phyloP scores from a whole-genome alignment of 2,113 vertebrate species.

The Rhinopomastus cyanomelas region DNA sequence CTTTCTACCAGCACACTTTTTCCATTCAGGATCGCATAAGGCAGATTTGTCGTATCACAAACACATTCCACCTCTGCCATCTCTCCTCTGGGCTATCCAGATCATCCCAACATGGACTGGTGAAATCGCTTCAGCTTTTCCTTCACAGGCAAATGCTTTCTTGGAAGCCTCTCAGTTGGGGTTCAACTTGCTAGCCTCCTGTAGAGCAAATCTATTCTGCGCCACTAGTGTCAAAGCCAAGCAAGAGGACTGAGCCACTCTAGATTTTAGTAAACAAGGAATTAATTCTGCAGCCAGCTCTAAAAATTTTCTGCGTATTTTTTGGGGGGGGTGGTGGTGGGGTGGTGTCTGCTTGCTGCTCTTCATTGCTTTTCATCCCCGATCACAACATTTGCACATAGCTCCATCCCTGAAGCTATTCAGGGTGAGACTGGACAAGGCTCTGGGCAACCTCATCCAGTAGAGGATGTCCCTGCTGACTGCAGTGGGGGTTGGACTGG shows the following conservation, averaged over 20 bases:
- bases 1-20: background rate
- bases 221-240: background rate
- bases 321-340: too few relatives aligned
- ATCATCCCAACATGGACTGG: background rate
- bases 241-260: background rate
- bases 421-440: too few relatives aligned
- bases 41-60: background rate
- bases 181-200: background rate
- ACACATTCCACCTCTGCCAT: background rate
- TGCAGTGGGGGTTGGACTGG: too few relatives aligned
- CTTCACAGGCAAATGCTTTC: background rate
- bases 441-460: too few relatives aligned
- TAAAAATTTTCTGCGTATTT: background rate
- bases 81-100: background rate
- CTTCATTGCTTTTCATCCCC: background rate
- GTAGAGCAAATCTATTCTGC: background rate
- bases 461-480: too few relatives aligned
- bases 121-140: background rate
- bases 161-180: background rate
- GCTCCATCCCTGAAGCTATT: too few relatives aligned
- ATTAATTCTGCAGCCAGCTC: background rate
- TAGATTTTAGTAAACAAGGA: background rate
- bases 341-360: background rate
- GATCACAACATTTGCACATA: background rate
- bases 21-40: background rate